Conservation (phyloP, 2,888 invertebrate genomes). For the Ypsolopha sequella region DNA sequence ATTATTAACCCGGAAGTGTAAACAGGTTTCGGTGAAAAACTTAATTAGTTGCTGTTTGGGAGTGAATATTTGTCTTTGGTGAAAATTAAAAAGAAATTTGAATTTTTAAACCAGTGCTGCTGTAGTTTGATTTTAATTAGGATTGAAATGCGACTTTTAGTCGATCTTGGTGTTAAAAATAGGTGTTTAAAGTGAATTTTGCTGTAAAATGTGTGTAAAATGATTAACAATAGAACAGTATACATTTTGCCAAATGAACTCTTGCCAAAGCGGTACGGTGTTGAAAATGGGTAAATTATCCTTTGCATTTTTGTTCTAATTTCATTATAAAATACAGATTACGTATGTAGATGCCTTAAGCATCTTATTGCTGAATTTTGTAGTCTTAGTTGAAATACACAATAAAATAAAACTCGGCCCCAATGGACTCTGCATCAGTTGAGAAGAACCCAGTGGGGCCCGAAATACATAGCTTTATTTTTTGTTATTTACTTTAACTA, state of each 20-base stretch:
- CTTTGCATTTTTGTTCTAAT: neutral
- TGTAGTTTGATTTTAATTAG: neutral
- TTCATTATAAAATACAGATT: too few species aligned
- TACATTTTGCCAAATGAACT: slow-evolving; percentile 63
- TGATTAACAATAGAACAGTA: slow-evolving; percentile 61
- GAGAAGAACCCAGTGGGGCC: too few species aligned
- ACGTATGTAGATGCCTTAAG: too few species aligned
- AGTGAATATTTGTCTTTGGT: neutral
- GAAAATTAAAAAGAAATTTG: neutral
- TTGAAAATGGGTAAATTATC: slow-evolving; percentile 43
- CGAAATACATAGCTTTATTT: too few species aligned
- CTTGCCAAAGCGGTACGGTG: slow-evolving; percentile 56
- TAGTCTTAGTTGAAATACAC: too few species aligned
- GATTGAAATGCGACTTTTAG: neutral
- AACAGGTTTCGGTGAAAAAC: neutral
- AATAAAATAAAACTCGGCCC: too few species aligned
- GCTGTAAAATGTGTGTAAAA: slow-evolving; percentile 10
- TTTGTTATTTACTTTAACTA: too few species aligned
- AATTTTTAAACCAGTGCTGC: neutral
- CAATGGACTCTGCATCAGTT: too few species aligned
- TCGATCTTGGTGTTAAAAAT: neutral
- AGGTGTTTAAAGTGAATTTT: too few species aligned
- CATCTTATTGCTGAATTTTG: too few species aligned
- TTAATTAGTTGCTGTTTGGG: neutral
- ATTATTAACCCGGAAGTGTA: neutral